phyloP scores from a whole-genome alignment of 1,140 invertebrate genomes.

The Lithobius niger region DNA sequence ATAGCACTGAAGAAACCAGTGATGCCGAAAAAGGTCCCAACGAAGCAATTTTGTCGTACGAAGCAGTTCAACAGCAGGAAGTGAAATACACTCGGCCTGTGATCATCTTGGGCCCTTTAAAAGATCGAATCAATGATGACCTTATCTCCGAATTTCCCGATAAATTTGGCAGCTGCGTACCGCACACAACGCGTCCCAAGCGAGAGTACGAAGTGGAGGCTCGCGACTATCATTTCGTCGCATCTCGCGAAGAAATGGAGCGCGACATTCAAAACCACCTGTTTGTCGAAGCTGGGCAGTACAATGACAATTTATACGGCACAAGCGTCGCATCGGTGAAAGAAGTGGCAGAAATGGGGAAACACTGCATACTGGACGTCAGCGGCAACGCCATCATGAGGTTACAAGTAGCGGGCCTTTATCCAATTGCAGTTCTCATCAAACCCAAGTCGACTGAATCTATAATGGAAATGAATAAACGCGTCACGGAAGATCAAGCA shows the following conservation, averaged over 20 bases:
- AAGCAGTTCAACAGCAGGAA: constrained; percentile 78
- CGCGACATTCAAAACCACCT: constrained; percentile 95
- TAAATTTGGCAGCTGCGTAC: constrained; percentile 97
- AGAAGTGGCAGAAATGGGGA: constrained; percentile 93
- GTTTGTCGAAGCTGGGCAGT: constrained; percentile 99
- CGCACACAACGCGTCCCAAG: constrained; percentile 90
- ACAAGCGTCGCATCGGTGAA: constrained; percentile 93
- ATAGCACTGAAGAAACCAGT: constrained; percentile 91
- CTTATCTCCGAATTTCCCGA: constrained; percentile 96
- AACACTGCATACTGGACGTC: constrained; percentile 99
- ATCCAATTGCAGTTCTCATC: constrained; percentile 96
- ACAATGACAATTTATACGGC: constrained; percentile 98
- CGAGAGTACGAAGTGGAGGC: constrained; percentile 95
- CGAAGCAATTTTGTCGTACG: constrained; percentile 87
- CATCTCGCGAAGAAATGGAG: constrained; percentile 96
- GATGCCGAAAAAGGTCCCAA: constrained; percentile 85
- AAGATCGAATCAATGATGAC: constrained; percentile 98
- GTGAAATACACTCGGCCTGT: constrained; percentile 68
- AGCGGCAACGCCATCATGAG: constrained; percentile 98
- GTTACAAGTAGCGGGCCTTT: constrained; percentile 90
- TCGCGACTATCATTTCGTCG: constrained; percentile 97
- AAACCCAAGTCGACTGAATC: constrained; percentile 95
- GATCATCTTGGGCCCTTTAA: constrained; percentile 93
- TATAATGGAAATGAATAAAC: constrained; percentile 98
- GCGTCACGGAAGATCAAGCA: constrained; percentile 96